These are phyloP conservation scores for Pteromalus puparum DNA, from an alignment of 1,140 invertebrate species.

Conservation along the genomic window DNA sequence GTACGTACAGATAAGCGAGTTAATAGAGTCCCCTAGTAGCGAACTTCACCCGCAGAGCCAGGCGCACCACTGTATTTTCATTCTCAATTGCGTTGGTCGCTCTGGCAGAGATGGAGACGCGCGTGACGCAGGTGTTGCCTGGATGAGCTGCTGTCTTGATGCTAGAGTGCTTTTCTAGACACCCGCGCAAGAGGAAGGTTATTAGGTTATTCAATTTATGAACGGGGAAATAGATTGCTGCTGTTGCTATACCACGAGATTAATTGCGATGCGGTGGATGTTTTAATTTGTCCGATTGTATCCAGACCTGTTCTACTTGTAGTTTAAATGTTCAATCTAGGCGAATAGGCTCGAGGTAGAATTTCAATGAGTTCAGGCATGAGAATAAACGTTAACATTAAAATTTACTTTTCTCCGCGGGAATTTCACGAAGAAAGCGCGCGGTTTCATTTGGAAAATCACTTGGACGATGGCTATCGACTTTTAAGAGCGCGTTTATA, in stretches of 20 bases:
- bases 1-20: slow-evolving; percentile 40
- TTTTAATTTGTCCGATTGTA: too few relatives aligned
- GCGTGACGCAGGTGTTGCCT: neutral
- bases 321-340: too few relatives aligned
- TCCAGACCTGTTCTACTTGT: too few relatives aligned
- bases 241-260: neutral
- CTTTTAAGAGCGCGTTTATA: neutral
- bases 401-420: neutral
- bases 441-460: neutral
- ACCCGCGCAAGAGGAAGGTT: too few relatives aligned
- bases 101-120: neutral
- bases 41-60: neutral
- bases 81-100: neutral
- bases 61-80: neutral
- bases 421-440: neutral
- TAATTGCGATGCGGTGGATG: neutral
- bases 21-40: slow-evolving; percentile 27
- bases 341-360: too few relatives aligned
- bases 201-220: neutral
- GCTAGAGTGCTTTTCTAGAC: neutral
- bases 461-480: neutral
- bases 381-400: neutral
- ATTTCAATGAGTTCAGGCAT: neutral
- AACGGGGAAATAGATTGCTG: neutral
- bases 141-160: too few relatives aligned